Percentiles rank a stretch among this genome's conserved stretches.
phyloP scores from a whole-genome alignment of 2,888 invertebrate species.

The Leistus spinibarbis region DNA sequence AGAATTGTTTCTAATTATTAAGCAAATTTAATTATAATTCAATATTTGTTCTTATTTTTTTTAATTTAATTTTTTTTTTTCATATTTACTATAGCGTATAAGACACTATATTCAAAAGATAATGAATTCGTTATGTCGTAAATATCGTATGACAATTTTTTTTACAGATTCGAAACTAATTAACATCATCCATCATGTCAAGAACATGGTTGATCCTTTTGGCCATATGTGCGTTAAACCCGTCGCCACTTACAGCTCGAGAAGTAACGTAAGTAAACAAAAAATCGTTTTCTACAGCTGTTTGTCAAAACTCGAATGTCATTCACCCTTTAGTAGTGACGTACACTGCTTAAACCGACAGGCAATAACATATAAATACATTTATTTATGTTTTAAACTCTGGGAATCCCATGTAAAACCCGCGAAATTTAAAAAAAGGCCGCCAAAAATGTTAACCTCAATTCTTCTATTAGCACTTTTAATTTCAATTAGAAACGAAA shows the following conservation, averaged over 20 bases:
- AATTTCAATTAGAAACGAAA: background rate
- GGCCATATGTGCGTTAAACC: slow-evolving; percentile 21
- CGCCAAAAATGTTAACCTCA: background rate
- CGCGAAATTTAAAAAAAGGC: background rate
- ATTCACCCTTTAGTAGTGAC: background rate
- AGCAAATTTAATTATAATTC: no score
- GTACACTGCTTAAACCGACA: background rate
- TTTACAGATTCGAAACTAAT: slow-evolving; percentile 15
- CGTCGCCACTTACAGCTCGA: slow-evolving; percentile 11
- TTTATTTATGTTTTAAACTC: no score
- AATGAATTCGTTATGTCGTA: background rate
- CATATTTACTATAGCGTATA: background rate
- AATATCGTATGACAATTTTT: slow-evolving; percentile 1
- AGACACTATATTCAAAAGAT: background rate
- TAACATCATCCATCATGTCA: slow-evolving; percentile 14
- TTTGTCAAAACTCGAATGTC: background rate
- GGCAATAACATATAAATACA: no score
- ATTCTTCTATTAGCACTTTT: background rate
- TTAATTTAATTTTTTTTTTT: no score
- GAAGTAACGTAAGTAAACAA: slow-evolving; percentile 34
- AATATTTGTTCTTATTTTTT: no score
- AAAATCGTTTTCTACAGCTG: background rate
- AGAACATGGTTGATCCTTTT: slow-evolving; percentile 26
- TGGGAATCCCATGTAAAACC: background rate
- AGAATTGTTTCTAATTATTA: no score